Base-by-base conservation (phyloP, 2,888 invertebrate genomes). In the Clunio marinus region DNA sequence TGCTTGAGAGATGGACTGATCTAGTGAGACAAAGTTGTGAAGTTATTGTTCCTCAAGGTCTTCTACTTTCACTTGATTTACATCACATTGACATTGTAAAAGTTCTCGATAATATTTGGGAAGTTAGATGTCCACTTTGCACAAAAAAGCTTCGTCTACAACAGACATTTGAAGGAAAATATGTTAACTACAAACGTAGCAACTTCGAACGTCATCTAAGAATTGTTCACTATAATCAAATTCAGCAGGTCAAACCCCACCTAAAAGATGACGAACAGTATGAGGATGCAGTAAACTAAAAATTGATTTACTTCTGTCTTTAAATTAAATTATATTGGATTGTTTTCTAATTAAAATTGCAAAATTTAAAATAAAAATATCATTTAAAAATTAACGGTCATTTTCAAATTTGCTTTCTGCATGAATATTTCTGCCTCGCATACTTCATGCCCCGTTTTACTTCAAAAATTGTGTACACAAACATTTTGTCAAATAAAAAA, bases 181-280 rank as follows among this genome's bases (percentile, higher is more conserved):
- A 66, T 32, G 20, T 51, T 8, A 66, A 66, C 35, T 66, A 46
- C 46, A 66, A 66, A 27, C 51, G 66, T 13, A 57, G 57, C 57
- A 57, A 57, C 57, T 57, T 57, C n/a, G 66, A 66, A 10, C 20
- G 66, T 5, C 66, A 66, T 55, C 20, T 66, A 3, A 32, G 66
- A n/a, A 66, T 66, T 27, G 66, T 66, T 28, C 66, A 66, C 15
- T 66, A 55, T n/a, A 51, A 45, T 13, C 66, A 66, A n/a, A 66
- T 66, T 10, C 2, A 8, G 20, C 13, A 45, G 2, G 51, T 51
- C 24, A 55, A 28, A 22, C 2, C 32, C n/a, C n/a, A n/a, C n/a
- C n/a, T n/a, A n/a, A n/a, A n/a, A 17, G 51, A 55, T 10, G 55
- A 32, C 1, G 66, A 45, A 1, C 10, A 13, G 2, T 27, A 27